These are phyloP conservation scores for Euwallacea fornicatus DNA, from an alignment of 1,140 invertebrate species.

Conservation along the genomic window DNA sequence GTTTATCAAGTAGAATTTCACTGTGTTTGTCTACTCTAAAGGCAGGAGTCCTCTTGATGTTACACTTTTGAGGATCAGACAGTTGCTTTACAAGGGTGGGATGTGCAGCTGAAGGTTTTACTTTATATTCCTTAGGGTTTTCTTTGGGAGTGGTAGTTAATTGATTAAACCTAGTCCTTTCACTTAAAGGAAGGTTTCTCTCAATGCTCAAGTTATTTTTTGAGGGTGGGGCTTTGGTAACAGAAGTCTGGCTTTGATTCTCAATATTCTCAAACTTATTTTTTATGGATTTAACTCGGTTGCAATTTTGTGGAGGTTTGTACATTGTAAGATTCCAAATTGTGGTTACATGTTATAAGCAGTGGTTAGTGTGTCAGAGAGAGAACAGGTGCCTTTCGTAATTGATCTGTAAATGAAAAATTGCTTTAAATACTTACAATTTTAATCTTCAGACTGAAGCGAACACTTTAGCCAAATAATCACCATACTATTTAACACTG, in stretches of 20 bases:
- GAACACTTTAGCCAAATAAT: background rate
- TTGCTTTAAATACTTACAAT: conserved; percentile 18
- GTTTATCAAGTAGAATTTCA: conserved; percentile 50
- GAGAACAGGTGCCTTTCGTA: conserved; percentile 10
- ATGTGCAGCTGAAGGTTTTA: background rate
- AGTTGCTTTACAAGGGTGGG: conserved; percentile 55
- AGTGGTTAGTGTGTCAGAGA: conserved; percentile 5
- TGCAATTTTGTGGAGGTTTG: conserved; percentile 48
- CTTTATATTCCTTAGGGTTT: background rate
- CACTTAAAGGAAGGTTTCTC: conserved; percentile 10
- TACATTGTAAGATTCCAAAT: conserved; percentile 44
- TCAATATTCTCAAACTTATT: conserved; percentile 49
- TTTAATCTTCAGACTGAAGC: background rate
- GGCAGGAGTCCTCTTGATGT: conserved; percentile 63
- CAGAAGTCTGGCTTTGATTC: conserved; percentile 20
- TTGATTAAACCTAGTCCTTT: too few relatives aligned
- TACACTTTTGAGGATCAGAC: conserved; percentile 61
- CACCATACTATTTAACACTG: conserved; percentile 6
- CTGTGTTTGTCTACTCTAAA: conserved; percentile 60
- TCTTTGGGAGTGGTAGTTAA: too few relatives aligned
- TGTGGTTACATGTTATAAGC: conserved; percentile 19
- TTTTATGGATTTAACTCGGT: conserved; percentile 51
- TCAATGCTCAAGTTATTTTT: conserved; percentile 3
- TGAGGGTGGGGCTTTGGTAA: conserved; percentile 7
- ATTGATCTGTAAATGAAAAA: conserved; percentile 22